Percentiles rank a stretch among this genome's conserved stretches.
These are phyloP conservation scores for Euplagia quadripunctaria DNA, from an alignment of 2,888 invertebrate species.

Conservation along the genomic window DNA sequence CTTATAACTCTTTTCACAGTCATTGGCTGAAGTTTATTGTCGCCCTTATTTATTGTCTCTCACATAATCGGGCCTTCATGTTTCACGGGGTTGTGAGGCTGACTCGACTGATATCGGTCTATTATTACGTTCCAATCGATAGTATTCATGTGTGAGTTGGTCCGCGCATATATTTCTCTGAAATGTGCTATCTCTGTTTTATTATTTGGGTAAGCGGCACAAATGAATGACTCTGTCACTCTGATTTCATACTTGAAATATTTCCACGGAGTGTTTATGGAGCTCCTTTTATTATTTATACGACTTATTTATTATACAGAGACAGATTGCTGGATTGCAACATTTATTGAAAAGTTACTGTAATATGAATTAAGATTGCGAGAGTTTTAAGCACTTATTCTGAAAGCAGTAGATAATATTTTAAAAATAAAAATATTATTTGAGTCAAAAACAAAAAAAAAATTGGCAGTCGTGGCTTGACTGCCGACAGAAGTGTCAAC, in stretches of 20 bases:
- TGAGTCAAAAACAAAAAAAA: no score
- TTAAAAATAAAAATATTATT: not conserved
- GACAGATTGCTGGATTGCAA: not conserved
- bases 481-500: no score
- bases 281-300: not conserved
- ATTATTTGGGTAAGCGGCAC: constrained; percentile 22
- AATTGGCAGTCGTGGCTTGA: no score
- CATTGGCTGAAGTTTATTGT: constrained; percentile 40
- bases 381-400: not conserved
- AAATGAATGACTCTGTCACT: constrained; percentile 7
- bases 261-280: not conserved
- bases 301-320: not conserved
- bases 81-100: constrained; percentile 36
- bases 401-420: not conserved
- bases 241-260: constrained; percentile 2
- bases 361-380: not conserved
- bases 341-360: not conserved
- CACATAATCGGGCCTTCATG: constrained; percentile 44
- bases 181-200: constrained; percentile 41
- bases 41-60: constrained; percentile 37
- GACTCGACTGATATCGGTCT: constrained; percentile 40
- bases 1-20: constrained; percentile 38
- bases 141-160: constrained; percentile 33
- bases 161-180: constrained; percentile 35
- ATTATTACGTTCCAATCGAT: constrained; percentile 52